Evolutionary conservation across 2,113 vertebrate species (phyloP).

Genomic region (Mobula birostris): DNA sequence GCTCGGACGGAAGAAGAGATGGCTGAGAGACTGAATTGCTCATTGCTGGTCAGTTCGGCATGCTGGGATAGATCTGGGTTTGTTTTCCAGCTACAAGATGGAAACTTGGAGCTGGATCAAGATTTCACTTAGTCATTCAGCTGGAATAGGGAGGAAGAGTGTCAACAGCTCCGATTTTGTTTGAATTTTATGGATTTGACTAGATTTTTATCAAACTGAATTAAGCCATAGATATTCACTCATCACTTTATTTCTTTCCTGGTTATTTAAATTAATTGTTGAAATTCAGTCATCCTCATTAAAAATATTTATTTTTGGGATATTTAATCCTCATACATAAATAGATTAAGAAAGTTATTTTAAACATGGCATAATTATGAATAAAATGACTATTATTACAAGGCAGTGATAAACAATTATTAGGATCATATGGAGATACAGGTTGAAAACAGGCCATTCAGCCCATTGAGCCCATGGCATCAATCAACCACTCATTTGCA

Average conservation of each 20-base stretch:
- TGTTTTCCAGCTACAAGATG: constrained; percentile 4
- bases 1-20: background rate
- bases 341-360: background rate
- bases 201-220: constrained; percentile 10
- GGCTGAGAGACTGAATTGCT: background rate
- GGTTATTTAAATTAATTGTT: background rate
- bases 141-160: background rate
- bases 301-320: background rate
- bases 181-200: constrained; percentile 11
- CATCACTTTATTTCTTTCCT: background rate
- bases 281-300: background rate
- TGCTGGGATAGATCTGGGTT: constrained; percentile 7
- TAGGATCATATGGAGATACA: background rate
- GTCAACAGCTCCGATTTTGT: constrained; percentile 9
- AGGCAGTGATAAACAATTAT: background rate
- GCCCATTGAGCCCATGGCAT: too few species aligned
- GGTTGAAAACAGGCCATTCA: too few species aligned
- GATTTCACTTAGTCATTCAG: constrained; percentile 16
- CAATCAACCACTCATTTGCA: too few species aligned
- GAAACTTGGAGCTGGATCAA: constrained; percentile 30
- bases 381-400: background rate
- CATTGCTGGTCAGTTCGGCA: background rate
- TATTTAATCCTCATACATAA: background rate
- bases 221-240: background rate
- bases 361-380: background rate